Conservation (phyloP, 2,888 invertebrate genomes). For the Stenolophus ochropezus region DNA sequence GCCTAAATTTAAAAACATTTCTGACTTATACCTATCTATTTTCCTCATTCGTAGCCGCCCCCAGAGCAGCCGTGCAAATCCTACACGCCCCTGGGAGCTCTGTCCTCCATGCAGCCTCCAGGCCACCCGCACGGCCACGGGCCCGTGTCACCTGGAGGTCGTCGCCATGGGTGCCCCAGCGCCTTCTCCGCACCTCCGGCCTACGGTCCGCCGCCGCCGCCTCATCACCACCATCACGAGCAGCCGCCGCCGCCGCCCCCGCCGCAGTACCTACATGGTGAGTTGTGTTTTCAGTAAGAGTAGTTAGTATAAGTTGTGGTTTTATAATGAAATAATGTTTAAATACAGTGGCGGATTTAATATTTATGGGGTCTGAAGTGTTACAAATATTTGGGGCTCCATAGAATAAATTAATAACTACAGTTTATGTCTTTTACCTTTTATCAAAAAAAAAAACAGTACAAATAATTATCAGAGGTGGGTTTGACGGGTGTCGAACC, state of each 20-base stretch:
- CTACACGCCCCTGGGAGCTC: slow-evolving; percentile 88
- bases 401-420: too few species aligned
- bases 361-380: too few species aligned
- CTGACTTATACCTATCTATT: not conserved
- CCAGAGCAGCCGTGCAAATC: slow-evolving; percentile 75
- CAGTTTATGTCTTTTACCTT: too few species aligned
- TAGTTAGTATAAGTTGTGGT: not conserved
- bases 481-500: too few species aligned
- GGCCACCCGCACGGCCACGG: slow-evolving; percentile 74
- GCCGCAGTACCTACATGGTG: slow-evolving; percentile 71
- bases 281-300: slow-evolving; percentile 64
- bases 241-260: slow-evolving; percentile 66
- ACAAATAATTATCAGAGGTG: too few species aligned
- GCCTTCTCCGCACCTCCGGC: slow-evolving; percentile 78
- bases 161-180: slow-evolving; percentile 78
- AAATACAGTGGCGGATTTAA: too few species aligned
- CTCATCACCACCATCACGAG: slow-evolving; percentile 70
- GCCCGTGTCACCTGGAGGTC: slow-evolving; percentile 73
- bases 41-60: not conserved
- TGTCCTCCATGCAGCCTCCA: slow-evolving; percentile 92
- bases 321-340: too few species aligned
- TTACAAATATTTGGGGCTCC: too few species aligned
- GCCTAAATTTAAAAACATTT: not conserved
- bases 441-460: too few species aligned
- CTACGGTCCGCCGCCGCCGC: slow-evolving; percentile 72